Base-by-base conservation (phyloP, 2,113 vertebrate genomes). In the Misgurnus mizolepis region DNA sequence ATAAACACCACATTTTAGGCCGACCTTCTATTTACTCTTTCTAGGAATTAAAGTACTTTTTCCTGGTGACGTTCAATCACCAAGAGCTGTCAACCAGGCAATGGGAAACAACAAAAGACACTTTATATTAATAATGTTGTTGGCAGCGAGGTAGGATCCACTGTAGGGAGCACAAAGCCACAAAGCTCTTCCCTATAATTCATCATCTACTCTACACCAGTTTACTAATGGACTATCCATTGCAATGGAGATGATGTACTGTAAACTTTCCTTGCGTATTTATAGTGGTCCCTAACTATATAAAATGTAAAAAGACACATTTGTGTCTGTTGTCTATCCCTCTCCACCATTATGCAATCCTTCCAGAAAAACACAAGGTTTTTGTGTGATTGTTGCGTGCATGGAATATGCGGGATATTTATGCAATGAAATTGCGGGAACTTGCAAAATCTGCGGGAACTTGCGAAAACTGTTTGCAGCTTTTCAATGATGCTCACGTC, bases 241-340 rank as follows among this genome's bases (percentile, higher is more conserved):
- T 45, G 41, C 45, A 49, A 5, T 69, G 6, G 50, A 45, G 0
- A 0, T 27, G 67, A 11, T 17, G 50, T 69, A 10, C 12, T 7
- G 67, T 50, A 14, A 70, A 53, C 6, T 34, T 70, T 11, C 45
- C n/a, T 45, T 50, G 67, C 11, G 14, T 69, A 50, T 69, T 27
- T 22, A 45, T 50, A 2, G 7, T 7, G 7, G 65, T 45, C 39
- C 27, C 61, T 53, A 53, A 39, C 64, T n/a, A 17, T n/a, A 17
- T 68, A 56, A 17, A 67, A 58, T 75, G 76, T 76, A 22, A 22
- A 22, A 22, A 0, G 22, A 67, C 67, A n/a, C 60, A 50, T 62
- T 50, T 77, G 64, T 81, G 62, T 70, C 40, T 75, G 79, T 74
- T 47, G 45, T 43, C 41, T 67, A 15, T 39, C 40, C 41, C 65